A percentile compares a stretch with the other conserved stretches of the same genome.
Conservation (phyloP, 1,140 invertebrate genomes). For the Drosophila kurseongensis region DNA sequence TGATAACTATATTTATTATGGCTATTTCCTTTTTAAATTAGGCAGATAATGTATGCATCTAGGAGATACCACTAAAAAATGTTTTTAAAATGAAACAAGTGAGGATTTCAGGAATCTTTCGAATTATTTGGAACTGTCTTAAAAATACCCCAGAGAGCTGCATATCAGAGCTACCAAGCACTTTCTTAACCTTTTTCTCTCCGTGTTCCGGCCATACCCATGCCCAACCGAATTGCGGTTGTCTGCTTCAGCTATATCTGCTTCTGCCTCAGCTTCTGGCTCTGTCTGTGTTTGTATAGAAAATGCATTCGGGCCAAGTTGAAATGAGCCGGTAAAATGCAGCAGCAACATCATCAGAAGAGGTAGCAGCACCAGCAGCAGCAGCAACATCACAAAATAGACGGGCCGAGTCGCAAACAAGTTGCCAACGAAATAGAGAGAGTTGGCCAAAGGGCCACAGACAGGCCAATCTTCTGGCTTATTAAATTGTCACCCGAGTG, state of each 20-base stretch:
- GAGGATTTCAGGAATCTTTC: no score
- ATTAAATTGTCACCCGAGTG: constrained; percentile 71
- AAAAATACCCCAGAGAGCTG: no score
- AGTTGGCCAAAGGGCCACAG: constrained; percentile 57
- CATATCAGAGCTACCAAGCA: no score
- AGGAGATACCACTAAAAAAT: no score
- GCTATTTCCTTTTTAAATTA: no score
- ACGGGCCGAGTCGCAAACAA: constrained; percentile 49
- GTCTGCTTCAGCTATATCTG: constrained; percentile 45
- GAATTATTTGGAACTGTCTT: no score
- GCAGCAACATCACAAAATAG: constrained; percentile 50
- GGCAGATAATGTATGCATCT: no score
- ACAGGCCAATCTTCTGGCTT: constrained; percentile 59
- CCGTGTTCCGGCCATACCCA: constrained; percentile 26
- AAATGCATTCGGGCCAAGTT: constrained; percentile 81
- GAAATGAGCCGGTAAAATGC: constrained; percentile 80
- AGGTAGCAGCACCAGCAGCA: constrained; percentile 42
- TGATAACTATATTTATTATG: no score
- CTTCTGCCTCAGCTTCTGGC: constrained; percentile 23
- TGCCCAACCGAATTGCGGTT: constrained; percentile 67
- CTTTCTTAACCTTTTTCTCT: background rate
- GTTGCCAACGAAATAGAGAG: constrained; percentile 33
- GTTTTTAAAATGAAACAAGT: no score
- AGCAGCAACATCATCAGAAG: constrained; percentile 40
- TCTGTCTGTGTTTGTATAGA: constrained; percentile 66